A percentile compares a stretch with the other conserved stretches of the same genome.
Evolutionary conservation across 2,888 invertebrate species (phyloP).

Genomic region (Trichopoda pennipes): DNA sequence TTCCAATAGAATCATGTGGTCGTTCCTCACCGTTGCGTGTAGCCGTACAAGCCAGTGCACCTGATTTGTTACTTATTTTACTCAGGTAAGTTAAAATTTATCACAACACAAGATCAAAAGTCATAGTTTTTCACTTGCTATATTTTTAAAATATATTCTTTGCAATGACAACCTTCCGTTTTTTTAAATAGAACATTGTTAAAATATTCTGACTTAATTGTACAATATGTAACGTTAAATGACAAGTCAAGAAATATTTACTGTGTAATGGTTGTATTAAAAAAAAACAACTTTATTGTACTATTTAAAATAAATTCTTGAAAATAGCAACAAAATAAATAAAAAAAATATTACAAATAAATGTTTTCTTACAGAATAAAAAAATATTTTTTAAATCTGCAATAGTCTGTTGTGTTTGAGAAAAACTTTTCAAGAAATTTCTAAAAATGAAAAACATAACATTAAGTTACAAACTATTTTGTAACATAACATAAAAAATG

Average conservation of each 20-base stretch:
- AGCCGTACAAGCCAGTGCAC: conserved; percentile 87
- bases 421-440: no score
- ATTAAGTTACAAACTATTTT: no score
- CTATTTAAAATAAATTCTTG: not conserved
- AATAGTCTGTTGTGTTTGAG: no score
- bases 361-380: no score
- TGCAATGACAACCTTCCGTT: no score
- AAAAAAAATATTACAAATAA: no score
- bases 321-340: no score
- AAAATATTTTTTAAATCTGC: no score
- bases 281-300: not conserved
- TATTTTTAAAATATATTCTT: no score
- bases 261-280: not conserved
- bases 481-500: no score
- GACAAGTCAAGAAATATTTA: not conserved
- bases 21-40: conserved; percentile 87
- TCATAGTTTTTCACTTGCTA: not conserved
- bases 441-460: no score
- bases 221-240: not conserved
- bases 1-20: conserved; percentile 91
- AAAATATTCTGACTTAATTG: not conserved
- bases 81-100: conserved; percentile 80
- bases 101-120: no score
- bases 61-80: conserved; percentile 88
- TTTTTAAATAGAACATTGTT: not conserved